These are phyloP conservation scores for Kradibia gibbosae DNA, from an alignment of 1,140 invertebrate genomes.

Conservation along the genomic window DNA sequence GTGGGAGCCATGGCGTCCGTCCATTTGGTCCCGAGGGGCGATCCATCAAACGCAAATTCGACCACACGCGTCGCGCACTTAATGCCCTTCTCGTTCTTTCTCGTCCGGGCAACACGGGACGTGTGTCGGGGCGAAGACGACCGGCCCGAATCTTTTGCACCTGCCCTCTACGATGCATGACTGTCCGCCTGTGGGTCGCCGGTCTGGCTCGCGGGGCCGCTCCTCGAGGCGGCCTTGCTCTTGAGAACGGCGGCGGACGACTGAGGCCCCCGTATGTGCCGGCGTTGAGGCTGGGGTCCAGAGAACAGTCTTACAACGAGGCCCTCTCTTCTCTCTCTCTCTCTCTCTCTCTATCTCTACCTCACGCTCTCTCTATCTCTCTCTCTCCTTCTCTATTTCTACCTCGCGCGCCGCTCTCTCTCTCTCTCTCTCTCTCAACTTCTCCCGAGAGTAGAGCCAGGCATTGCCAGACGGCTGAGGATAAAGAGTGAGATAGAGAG, in stretches of 20 bases:
- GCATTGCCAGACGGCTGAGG: background rate
- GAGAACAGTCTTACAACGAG: slow-evolving; percentile 38
- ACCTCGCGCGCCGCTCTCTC: no score
- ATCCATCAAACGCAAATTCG: slow-evolving; percentile 36
- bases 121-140: background rate
- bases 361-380: slow-evolving; percentile 40
- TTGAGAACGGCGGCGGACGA: slow-evolving; percentile 66
- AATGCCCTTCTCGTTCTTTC: background rate
- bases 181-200: background rate
- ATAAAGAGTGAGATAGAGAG: slow-evolving; percentile 47
- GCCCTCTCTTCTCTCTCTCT: slow-evolving; percentile 42
- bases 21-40: slow-evolving; percentile 6
- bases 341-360: slow-evolving; percentile 25
- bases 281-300: slow-evolving; percentile 45
- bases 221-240: slow-evolving; percentile 55
- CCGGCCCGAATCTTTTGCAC: background rate
- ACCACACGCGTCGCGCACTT: slow-evolving; percentile 41
- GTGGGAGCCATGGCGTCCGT: background rate
- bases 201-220: background rate
- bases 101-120: no score
- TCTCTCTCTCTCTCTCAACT: slow-evolving; percentile 6
- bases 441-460: background rate
- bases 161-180: background rate
- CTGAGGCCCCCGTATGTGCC: slow-evolving; percentile 62
- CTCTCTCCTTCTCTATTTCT: slow-evolving; percentile 30